These are phyloP conservation scores for Drosophila tropicalis DNA, from an alignment of 1,140 invertebrate species.

Conservation along the genomic window DNA sequence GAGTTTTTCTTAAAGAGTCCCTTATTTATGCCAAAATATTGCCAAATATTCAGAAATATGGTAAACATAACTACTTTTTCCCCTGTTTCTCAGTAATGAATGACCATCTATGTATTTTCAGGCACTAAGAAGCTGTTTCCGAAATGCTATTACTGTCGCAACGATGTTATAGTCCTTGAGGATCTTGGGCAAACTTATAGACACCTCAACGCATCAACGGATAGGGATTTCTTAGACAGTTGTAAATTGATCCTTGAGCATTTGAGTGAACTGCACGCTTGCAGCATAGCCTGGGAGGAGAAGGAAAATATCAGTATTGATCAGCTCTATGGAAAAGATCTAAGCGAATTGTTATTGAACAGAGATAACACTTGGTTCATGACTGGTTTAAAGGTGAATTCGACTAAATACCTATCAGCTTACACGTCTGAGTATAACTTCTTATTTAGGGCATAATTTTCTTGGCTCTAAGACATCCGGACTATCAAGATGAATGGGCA, in stretches of 20 bases:
- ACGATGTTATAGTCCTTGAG: slow-evolving; percentile 82
- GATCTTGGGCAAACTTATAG: slow-evolving; percentile 72
- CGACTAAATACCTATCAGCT: no score
- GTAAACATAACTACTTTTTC: background rate
- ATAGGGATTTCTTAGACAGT: slow-evolving; percentile 62
- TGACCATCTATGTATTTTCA: background rate
- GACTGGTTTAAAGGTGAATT: slow-evolving; percentile 60
- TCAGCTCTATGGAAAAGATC: slow-evolving; percentile 65
- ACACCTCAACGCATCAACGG: slow-evolving; percentile 45
- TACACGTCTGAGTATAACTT: background rate
- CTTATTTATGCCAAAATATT: slow-evolving; percentile 55
- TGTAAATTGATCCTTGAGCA: slow-evolving; percentile 74
- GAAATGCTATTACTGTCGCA: slow-evolving; percentile 52
- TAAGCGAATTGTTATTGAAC: slow-evolving; percentile 51
- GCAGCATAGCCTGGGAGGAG: slow-evolving; percentile 79
- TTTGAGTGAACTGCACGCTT: slow-evolving; percentile 82
- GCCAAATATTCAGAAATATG: slow-evolving; percentile 69
- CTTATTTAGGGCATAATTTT: slow-evolving; percentile 49
- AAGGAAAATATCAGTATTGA: slow-evolving; percentile 65
- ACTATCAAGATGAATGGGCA: slow-evolving; percentile 50
- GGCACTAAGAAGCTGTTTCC: slow-evolving; percentile 61
- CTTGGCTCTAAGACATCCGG: slow-evolving; percentile 55
- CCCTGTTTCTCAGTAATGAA: background rate
- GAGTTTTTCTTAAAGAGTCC: slow-evolving; percentile 66
- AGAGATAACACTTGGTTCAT: slow-evolving; percentile 59